Evolutionary conservation across 2,797 vertebrate genomes (phyloP).

Genomic region (Scarus forsteni): DNA sequence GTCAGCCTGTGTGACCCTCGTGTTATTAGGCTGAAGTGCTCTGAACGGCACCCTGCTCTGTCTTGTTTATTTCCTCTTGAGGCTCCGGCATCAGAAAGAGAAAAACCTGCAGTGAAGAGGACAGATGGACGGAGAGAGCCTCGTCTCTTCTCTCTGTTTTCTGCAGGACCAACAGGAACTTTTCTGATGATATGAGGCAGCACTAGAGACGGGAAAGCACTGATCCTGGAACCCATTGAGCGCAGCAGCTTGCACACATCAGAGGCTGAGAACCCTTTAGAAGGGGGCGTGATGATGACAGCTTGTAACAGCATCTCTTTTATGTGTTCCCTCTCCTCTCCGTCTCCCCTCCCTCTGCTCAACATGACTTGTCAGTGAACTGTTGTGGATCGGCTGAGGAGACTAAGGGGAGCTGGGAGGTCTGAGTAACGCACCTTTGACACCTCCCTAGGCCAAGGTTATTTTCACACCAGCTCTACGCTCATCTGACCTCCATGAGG

Average conservation of each 20-base stretch:
- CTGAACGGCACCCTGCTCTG: slow-evolving; percentile 74
- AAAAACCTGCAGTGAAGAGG: slow-evolving; percentile 27
- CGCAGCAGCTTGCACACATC: slow-evolving; percentile 55
- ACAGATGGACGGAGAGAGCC: slow-evolving; percentile 7
- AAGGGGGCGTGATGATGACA: slow-evolving; percentile 57
- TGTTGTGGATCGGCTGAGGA: slow-evolving; percentile 37
- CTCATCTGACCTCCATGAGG: slow-evolving; percentile 67
- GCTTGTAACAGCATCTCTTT: slow-evolving; percentile 51
- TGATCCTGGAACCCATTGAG: slow-evolving; percentile 63
- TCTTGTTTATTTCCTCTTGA: slow-evolving; percentile 78
- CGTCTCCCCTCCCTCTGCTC: slow-evolving; percentile 23
- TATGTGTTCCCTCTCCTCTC: slow-evolving; percentile 31
- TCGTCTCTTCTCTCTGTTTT: slow-evolving; percentile 25
- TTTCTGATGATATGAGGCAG: slow-evolving; percentile 42
- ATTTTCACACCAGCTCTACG: slow-evolving; percentile 61
- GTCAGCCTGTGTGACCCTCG: slow-evolving; percentile 81
- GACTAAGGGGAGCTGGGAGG: slow-evolving; percentile 40
- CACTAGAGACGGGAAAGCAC: slow-evolving; percentile 54
- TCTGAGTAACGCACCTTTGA: slow-evolving; percentile 65
- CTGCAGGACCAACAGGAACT: slow-evolving; percentile 24
- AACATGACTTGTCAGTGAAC: slow-evolving; percentile 70
- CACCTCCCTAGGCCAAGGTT: slow-evolving; percentile 58
- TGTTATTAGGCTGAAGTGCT: slow-evolving; percentile 82
- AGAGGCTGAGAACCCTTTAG: slow-evolving; percentile 59
- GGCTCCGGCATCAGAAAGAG: slow-evolving; percentile 61